Evolutionary conservation across 2,797 vertebrate genomes (phyloP).

Genomic region (Manis javanica): DNA sequence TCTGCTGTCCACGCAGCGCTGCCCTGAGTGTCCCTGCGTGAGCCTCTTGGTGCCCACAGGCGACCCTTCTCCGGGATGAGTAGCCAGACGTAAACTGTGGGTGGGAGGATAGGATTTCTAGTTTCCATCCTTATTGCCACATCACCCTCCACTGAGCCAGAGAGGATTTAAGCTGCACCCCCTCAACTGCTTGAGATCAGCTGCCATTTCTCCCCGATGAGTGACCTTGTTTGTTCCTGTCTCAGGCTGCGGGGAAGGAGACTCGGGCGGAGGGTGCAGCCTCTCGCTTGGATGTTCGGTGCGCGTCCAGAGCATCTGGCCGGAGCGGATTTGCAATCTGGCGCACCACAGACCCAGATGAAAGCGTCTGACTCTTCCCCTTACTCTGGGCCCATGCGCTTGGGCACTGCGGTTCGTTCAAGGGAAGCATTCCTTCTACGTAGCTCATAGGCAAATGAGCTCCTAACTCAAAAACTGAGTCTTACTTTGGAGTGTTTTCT

Average conservation of each 20-base stretch:
- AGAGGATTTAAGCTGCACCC: neutral
- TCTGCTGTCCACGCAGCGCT: neutral
- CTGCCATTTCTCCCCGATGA: neutral
- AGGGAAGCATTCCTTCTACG: neutral
- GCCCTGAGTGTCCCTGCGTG: neutral
- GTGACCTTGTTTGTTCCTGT: neutral
- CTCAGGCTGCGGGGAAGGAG: neutral
- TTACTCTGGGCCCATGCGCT: neutral
- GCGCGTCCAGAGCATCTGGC: neutral
- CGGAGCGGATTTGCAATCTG: neutral
- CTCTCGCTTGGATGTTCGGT: neutral
- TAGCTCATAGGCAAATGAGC: neutral
- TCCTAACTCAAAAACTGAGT: neutral
- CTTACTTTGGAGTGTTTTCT: constrained; percentile 20
- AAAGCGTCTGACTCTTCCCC: neutral
- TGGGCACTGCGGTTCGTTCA: neutral
- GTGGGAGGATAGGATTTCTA: neutral
- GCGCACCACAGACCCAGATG: neutral
- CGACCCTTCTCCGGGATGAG: neutral
- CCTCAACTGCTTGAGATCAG: neutral
- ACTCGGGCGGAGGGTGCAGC: neutral
- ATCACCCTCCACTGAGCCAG: neutral
- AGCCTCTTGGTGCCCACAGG: neutral
- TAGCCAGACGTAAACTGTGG: neutral
- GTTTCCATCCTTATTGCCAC: neutral